phyloP scores from a whole-genome alignment of 1,140 invertebrate genomes.

The Cyclina sinensis region DNA sequence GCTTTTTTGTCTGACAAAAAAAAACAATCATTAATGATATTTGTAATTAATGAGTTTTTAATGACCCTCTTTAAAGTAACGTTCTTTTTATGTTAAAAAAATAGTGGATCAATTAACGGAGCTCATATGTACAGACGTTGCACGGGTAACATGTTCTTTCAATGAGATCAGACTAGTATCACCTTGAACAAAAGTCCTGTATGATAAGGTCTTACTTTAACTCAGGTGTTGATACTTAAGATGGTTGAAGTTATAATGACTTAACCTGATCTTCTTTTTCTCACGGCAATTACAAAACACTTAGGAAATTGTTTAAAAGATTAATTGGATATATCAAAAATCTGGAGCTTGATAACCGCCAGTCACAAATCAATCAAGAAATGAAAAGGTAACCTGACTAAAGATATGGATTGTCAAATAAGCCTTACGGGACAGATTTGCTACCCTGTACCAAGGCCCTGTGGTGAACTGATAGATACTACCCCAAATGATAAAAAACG shows the following conservation, averaged over 20 bases:
- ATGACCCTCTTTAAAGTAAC: neutral
- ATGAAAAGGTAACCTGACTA: neutral
- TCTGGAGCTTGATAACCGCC: neutral
- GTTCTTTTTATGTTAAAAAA: neutral
- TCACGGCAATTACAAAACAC: neutral
- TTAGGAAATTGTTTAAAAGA: slow-evolving; percentile 19
- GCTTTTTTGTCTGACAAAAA: neutral
- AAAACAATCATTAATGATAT: too few relatives aligned
- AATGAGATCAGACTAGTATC: neutral
- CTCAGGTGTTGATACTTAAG: slow-evolving; percentile 13
- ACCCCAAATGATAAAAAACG: neutral
- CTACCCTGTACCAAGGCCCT: neutral
- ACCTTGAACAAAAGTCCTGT: neutral
- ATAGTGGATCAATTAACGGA: neutral
- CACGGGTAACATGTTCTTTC: neutral
- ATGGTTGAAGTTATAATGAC: slow-evolving; percentile 26
- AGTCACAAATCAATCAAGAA: slow-evolving; percentile 17
- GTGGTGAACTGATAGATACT: neutral
- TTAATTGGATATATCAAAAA: slow-evolving; percentile 28
- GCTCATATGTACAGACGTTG: neutral
- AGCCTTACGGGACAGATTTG: neutral
- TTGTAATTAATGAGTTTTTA: slow-evolving; percentile 10
- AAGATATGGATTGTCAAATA: neutral
- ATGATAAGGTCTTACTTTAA: slow-evolving; percentile 14
- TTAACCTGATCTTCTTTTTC: slow-evolving; percentile 4